Percentiles rank a stretch among this genome's conserved stretches.
Conservation (phyloP, 2,888 invertebrate species). For the Noctuana brunneofusca region DNA sequence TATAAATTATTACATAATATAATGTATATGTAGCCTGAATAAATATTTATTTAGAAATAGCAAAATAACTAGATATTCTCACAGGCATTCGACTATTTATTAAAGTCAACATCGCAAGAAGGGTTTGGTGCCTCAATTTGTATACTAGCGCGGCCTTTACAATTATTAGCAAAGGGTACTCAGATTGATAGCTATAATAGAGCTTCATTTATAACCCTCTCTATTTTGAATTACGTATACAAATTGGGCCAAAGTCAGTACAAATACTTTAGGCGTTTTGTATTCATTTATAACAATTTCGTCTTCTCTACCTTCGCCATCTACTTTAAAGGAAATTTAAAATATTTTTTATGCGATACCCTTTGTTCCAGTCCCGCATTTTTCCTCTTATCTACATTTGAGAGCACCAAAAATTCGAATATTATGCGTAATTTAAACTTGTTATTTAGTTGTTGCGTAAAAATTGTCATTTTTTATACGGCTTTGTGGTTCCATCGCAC, state of each 20-base stretch:
- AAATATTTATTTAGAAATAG: no score
- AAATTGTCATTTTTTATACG: constrained; percentile 2
- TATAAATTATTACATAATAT: no score
- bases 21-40: no score
- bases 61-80: neutral
- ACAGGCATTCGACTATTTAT: neutral
- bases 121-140: neutral
- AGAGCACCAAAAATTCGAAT: neutral
- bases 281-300: no score
- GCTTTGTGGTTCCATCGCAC: constrained; percentile 1
- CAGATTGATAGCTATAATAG: constrained; percentile 4
- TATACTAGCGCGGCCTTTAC: neutral
- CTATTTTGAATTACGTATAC: constrained; percentile 5
- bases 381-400: neutral
- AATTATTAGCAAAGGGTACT: constrained; percentile 9
- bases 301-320: no score
- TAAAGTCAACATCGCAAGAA: neutral
- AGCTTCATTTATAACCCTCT: constrained; percentile 8
- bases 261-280: neutral
- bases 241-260: neutral
- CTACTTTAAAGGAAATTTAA: no score
- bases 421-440: constrained; percentile 12
- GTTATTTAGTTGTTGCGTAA: constrained; percentile 3
- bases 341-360: neutral
- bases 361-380: neutral